Conservation (phyloP, 2,797 vertebrate species). For the Basileuterus tristriatus region DNA sequence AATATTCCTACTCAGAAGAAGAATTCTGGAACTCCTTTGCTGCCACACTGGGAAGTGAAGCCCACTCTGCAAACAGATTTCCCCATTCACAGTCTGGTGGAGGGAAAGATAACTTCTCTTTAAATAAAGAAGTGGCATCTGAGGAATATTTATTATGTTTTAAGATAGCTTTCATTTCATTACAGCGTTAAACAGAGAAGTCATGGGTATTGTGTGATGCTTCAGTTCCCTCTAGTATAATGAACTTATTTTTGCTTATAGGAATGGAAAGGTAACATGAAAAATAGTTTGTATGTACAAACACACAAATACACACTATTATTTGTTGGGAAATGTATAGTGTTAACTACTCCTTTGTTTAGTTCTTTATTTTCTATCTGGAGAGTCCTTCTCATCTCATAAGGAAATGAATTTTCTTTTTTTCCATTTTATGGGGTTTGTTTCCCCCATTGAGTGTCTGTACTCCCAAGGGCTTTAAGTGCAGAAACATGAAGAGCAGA, state of each 20-base stretch:
- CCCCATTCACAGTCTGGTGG: background rate
- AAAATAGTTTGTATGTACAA: background rate
- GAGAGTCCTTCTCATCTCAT: background rate
- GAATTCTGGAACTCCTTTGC: background rate
- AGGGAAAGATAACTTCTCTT: background rate
- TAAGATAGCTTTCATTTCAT: background rate
- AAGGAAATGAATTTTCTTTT: background rate
- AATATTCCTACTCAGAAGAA: background rate
- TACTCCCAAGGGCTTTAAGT: background rate
- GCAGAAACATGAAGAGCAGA: background rate
- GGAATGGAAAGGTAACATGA: background rate
- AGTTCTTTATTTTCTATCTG: background rate
- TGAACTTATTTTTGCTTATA: background rate
- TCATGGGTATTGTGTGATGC: background rate
- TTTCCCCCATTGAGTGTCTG: background rate
- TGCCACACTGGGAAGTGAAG: background rate
- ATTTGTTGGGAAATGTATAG: background rate
- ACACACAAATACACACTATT: background rate
- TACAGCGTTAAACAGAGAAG: background rate
- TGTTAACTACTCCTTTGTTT: background rate
- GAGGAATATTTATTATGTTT: background rate
- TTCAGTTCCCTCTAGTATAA: background rate
- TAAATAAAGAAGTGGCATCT: background rate
- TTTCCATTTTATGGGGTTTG: background rate
- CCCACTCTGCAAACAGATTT: background rate